Evolutionary conservation across 92 coral and sea anemone genomes (phyloP).

Genomic region (Porites cylindrica): DNA sequence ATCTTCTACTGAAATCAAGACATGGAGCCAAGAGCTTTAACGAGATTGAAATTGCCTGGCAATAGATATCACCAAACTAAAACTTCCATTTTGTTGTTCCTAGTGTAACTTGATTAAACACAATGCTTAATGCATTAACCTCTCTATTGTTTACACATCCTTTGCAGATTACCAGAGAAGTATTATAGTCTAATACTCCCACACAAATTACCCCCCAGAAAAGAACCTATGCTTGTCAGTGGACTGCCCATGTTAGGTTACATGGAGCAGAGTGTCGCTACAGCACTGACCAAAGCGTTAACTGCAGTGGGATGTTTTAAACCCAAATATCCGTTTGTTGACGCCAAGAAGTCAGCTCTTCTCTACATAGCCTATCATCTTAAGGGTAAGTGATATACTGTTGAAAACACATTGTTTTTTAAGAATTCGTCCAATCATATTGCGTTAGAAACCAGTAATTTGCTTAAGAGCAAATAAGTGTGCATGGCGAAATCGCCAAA

Average conservation of each 20-base stretch:
- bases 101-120: too few relatives aligned
- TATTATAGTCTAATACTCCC: constrained; percentile 91
- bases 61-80: too few relatives aligned
- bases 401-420: too few relatives aligned
- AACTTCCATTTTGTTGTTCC: too few relatives aligned
- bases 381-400: constrained; percentile 68
- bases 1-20: too few relatives aligned
- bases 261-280: constrained; percentile 98
- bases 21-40: too few relatives aligned
- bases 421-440: background rate
- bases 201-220: constrained; percentile 93
- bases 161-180: constrained; percentile 80
- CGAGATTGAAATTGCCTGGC: too few relatives aligned
- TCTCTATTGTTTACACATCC: background rate
- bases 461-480: background rate
- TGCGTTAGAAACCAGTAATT: background rate
- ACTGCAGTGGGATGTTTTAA: constrained; percentile 98
- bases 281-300: constrained; percentile 87
- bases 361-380: constrained; percentile 94
- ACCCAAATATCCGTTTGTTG: constrained; percentile 94
- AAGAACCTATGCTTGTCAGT: constrained; percentile 82
- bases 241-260: constrained; percentile 96
- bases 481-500: background rate
- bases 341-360: constrained; percentile 89
- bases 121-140: background rate